Percentiles rank a stretch among this genome's conserved stretches.
Evolutionary conservation across 1,140 invertebrate genomes (phyloP).

Genomic region (Gyrodactylus bullatarudis): DNA sequence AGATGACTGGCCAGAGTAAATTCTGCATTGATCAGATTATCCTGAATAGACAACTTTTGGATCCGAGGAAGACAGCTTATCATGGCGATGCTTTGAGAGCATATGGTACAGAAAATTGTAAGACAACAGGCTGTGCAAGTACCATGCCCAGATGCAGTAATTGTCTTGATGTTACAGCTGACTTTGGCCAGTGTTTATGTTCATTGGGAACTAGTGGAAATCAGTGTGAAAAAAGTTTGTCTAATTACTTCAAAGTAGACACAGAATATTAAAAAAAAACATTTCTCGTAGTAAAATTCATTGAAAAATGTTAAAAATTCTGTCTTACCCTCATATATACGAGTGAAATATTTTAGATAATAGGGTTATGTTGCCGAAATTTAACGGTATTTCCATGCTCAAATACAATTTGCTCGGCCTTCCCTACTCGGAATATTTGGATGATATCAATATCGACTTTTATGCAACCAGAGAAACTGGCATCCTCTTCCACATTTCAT

Average conservation of each 20-base stretch:
- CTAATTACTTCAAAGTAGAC: background rate
- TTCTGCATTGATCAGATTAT: background rate
- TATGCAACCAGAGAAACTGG: background rate
- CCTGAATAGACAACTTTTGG: background rate
- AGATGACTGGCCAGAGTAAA: background rate
- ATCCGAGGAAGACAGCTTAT: background rate
- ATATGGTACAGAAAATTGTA: background rate
- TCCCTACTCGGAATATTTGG: background rate
- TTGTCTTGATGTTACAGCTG: background rate
- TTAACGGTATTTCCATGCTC: background rate
- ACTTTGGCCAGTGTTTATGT: background rate
- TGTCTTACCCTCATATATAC: too few relatives aligned
- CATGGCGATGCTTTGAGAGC: background rate
- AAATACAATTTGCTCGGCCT: background rate
- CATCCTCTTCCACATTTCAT: background rate
- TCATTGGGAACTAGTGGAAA: background rate
- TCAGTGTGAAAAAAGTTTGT: background rate
- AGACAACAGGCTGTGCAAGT: background rate
- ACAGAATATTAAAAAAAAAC: background rate
- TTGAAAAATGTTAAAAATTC: too few relatives aligned
- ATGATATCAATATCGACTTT: background rate
- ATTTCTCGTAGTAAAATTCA: too few relatives aligned
- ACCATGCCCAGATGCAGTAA: background rate
- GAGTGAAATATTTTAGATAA: background rate
- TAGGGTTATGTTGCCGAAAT: background rate